A percentile compares a stretch with the other conserved stretches of the same genome.
phyloP scores from a whole-genome alignment of 2,113 vertebrate genomes.

The Sinocyclocheilus rhinocerous region DNA sequence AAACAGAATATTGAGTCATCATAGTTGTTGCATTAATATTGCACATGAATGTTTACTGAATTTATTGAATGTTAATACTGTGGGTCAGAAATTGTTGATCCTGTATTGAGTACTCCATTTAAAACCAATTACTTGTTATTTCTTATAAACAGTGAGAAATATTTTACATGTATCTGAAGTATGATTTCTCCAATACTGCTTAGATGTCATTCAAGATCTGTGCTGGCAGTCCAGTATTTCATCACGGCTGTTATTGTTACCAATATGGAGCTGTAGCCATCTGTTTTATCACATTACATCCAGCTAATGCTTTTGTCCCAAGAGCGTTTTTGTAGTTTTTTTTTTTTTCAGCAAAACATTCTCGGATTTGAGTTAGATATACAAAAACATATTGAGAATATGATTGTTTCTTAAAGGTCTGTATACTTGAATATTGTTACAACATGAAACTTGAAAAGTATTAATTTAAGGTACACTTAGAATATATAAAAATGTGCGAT shows the following conservation, averaged over 20 bases:
- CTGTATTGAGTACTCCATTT: background rate
- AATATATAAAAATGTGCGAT: too few relatives aligned
- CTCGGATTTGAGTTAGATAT: too few relatives aligned
- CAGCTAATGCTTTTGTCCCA: background rate
- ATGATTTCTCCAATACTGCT: background rate
- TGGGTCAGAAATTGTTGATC: too few relatives aligned
- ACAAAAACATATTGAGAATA: too few relatives aligned
- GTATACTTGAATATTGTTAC: too few relatives aligned
- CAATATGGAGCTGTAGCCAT: background rate
- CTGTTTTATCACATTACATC: background rate
- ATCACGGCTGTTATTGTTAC: background rate
- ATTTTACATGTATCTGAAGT: background rate
- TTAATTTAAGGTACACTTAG: too few relatives aligned
- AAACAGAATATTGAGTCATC: background rate
- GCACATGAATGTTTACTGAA: background rate
- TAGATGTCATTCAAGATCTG: background rate
- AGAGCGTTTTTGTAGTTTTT: too few relatives aligned
- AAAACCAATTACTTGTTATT: background rate
- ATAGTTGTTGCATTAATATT: background rate
- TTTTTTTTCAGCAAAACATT: too few relatives aligned
- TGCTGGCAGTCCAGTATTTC: background rate
- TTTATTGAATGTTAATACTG: too few relatives aligned
- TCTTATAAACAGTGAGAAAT: background rate
- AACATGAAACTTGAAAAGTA: too few relatives aligned
- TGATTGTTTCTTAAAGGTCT: too few relatives aligned